These are phyloP conservation scores for Cebus imitator DNA, from an alignment of 2,113 vertebrate species.

Conservation along the genomic window DNA sequence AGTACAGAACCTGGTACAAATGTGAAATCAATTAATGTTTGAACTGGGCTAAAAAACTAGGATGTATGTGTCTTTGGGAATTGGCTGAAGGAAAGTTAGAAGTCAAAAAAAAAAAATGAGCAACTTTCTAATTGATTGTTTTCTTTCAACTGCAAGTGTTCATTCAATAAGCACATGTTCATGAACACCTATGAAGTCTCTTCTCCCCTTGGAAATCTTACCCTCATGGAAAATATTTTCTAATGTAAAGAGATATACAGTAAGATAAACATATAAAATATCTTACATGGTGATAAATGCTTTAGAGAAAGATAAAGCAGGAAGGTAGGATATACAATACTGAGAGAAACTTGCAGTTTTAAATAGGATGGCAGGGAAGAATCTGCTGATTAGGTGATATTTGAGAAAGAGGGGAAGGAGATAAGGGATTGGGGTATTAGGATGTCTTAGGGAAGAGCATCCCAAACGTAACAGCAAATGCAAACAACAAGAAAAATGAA, in stretches of 20 bases:
- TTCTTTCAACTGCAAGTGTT: background rate
- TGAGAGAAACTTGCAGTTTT: background rate
- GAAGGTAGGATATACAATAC: background rate
- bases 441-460: background rate
- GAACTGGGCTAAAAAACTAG: background rate
- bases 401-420: background rate
- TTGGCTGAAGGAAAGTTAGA: conserved; percentile 11
- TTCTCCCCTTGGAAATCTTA: background rate
- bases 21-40: background rate
- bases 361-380: background rate
- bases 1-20: background rate
- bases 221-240: background rate
- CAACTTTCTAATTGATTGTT: background rate
- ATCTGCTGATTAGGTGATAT: background rate
- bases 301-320: background rate
- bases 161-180: background rate
- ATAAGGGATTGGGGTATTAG: background rate
- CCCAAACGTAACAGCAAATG: background rate
- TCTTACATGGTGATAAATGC: background rate
- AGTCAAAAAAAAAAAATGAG: background rate
- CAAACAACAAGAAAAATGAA: background rate
- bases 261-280: background rate
- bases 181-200: background rate
- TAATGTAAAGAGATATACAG: background rate
- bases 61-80: background rate